Evolutionary conservation across 2,888 invertebrate species (phyloP).

Genomic region (Dicranocentrus wangi): DNA sequence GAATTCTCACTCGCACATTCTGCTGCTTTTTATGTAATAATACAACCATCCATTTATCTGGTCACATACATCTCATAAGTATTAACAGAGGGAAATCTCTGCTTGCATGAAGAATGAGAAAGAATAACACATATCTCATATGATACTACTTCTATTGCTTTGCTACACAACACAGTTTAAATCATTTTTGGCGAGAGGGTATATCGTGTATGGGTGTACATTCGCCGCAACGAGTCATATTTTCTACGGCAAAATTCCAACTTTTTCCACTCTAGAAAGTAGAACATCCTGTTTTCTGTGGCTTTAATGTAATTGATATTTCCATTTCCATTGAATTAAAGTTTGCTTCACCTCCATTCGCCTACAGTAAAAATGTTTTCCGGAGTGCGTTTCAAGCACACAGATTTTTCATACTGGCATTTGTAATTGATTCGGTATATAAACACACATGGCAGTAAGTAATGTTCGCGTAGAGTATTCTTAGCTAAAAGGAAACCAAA

Average conservation of each 20-base stretch:
- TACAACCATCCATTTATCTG: not conserved
- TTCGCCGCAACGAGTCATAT: too few relatives aligned
- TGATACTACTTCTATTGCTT: too few relatives aligned
- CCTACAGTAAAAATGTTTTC: too few relatives aligned
- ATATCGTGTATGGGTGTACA: too few relatives aligned
- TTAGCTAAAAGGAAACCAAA: too few relatives aligned
- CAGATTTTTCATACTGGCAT: too few relatives aligned
- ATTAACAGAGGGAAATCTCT: not conserved
- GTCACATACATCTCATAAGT: too few relatives aligned
- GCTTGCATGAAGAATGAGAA: not conserved
- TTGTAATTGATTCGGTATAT: too few relatives aligned
- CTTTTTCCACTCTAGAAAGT: slow-evolving; percentile 12
- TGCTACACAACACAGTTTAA: too few relatives aligned
- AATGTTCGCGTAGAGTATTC: too few relatives aligned
- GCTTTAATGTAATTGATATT: slow-evolving; percentile 17
- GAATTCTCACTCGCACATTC: not conserved
- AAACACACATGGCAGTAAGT: not conserved
- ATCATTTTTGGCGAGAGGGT: not conserved
- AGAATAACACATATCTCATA: not conserved
- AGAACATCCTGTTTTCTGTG: not conserved
- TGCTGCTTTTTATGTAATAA: slow-evolving; percentile 49
- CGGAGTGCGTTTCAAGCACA: too few relatives aligned
- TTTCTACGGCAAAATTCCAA: too few relatives aligned
- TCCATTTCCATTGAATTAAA: slow-evolving; percentile 9
- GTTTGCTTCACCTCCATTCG: not conserved